Conservation (phyloP, 2,888 invertebrate species). For the Neoascia interrupta region DNA sequence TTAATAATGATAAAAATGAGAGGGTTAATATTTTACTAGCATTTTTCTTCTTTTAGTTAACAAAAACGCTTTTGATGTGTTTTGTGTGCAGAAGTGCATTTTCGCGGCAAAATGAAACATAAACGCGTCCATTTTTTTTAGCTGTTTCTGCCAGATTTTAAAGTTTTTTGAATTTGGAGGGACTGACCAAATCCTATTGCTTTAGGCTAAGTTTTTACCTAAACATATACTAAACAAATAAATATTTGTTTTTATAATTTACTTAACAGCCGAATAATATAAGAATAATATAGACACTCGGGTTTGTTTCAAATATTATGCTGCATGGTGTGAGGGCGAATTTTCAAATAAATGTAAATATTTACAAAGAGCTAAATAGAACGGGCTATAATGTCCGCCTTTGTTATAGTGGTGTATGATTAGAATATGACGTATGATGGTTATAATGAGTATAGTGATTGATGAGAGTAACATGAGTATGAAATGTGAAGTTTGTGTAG, state of each 20-base stretch:
- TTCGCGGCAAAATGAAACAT: no score
- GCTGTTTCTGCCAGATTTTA: no score
- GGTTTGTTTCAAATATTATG: background rate
- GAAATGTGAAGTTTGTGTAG: constrained; percentile 20
- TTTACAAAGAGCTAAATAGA: constrained; percentile 21
- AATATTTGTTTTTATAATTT: background rate
- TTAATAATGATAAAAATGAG: no score
- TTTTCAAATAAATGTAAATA: background rate
- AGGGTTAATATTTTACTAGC: no score
- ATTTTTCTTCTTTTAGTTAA: no score
- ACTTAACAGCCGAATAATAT: background rate
- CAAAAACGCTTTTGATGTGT: no score
- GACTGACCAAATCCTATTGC: constrained; percentile 9
- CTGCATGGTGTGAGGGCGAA: background rate
- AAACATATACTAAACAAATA: background rate
- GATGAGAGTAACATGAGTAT: constrained; percentile 47
- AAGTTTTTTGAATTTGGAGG: no score
- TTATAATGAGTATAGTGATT: constrained; percentile 27
- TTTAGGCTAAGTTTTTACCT: constrained; percentile 7
- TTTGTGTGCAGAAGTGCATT: no score
- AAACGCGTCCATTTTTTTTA: no score
- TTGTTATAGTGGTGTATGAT: no score
- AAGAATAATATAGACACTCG: constrained; percentile 9
- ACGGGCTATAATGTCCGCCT: background rate
- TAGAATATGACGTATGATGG: no score